Conservation (phyloP, 2,113 vertebrate genomes). For the Philantomba maxwellii region DNA sequence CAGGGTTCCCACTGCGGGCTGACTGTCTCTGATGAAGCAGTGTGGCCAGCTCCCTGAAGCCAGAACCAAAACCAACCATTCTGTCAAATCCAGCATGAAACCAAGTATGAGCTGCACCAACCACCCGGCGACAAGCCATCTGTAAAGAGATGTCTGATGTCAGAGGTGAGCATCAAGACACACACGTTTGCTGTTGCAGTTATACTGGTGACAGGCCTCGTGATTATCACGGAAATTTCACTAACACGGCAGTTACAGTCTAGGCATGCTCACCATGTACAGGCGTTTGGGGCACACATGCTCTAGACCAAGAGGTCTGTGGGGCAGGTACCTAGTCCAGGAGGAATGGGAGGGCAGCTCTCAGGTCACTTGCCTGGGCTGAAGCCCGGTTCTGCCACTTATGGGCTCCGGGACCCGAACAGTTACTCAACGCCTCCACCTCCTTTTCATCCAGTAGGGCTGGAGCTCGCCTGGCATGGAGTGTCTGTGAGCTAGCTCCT, state of each 20-base stretch:
- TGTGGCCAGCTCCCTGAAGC: neutral
- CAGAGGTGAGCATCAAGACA: neutral
- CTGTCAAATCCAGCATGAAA: no score
- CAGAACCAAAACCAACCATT: neutral
- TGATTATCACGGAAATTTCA: no score
- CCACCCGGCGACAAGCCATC: neutral
- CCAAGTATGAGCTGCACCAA: neutral
- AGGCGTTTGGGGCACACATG: neutral
- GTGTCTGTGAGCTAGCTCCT: neutral
- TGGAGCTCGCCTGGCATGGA: neutral
- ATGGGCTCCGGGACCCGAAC: neutral
- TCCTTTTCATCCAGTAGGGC: neutral
- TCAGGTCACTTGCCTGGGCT: neutral
- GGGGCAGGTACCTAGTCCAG: neutral
- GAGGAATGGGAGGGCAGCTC: neutral
- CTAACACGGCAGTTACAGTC: neutral
- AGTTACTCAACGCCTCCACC: neutral
- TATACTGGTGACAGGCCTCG: neutral
- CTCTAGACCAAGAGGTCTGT: no score
- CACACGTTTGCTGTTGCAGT: accelerated
- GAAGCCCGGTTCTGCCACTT: neutral
- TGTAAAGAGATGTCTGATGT: neutral
- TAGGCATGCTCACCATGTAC: accelerated
- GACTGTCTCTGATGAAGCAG: neutral
- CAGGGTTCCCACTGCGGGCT: neutral